Evolutionary conservation across 2,888 invertebrate genomes (phyloP).

Genomic region (Rotaria sp.): DNA sequence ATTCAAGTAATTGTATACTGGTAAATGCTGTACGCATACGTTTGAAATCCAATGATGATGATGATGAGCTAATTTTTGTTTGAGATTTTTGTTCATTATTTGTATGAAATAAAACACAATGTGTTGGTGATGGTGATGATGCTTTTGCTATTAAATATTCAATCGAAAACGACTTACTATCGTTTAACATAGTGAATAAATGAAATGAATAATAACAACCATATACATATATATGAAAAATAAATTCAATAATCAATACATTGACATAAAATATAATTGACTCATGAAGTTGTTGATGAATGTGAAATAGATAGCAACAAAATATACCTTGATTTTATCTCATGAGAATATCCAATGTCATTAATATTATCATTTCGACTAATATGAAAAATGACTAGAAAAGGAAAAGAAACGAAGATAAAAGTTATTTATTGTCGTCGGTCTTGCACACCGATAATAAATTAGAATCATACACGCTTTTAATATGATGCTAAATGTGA

Average conservation of each 20-base stretch:
- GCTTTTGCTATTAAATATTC: neutral
- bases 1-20: constrained; percentile 74
- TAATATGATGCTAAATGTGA: neutral
- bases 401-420: neutral
- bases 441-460: neutral
- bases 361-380: neutral
- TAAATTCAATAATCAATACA: neutral
- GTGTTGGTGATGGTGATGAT: neutral
- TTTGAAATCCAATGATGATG: constrained; percentile 45
- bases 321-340: neutral
- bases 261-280: neutral
- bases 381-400: neutral
- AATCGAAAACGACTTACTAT: neutral
- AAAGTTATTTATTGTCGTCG: neutral
- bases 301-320: neutral
- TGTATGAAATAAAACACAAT: neutral
- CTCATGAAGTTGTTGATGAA: neutral
- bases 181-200: neutral
- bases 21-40: constrained; percentile 87
- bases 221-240: neutral
- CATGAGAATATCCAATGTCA: neutral
- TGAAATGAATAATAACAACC: neutral
- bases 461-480: neutral
- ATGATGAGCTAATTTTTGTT: neutral
- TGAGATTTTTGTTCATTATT: neutral